A percentile compares a stretch with the other conserved stretches of the same genome.
These are phyloP conservation scores for Distichodus sexfasciatus DNA, from an alignment of 2,797 vertebrate genomes.

Conservation along the genomic window DNA sequence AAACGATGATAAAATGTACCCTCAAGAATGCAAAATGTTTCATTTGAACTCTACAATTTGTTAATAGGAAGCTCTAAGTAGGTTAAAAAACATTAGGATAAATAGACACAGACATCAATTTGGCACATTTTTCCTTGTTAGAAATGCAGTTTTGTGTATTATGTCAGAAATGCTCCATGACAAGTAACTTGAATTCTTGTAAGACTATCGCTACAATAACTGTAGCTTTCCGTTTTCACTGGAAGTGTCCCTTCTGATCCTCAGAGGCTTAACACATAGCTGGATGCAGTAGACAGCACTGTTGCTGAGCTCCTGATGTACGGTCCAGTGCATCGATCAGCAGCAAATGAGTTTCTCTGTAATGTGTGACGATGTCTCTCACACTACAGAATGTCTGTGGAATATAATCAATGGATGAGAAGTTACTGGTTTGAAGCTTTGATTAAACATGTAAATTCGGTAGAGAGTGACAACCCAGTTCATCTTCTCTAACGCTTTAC, in stretches of 20 bases:
- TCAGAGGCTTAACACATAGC: slow-evolving; percentile 58
- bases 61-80: too few relatives aligned
- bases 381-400: slow-evolving; percentile 81
- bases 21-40: too few relatives aligned
- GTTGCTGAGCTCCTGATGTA: slow-evolving; percentile 64
- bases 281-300: slow-evolving; percentile 75
- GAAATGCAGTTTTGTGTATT: too few relatives aligned
- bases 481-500: too few relatives aligned
- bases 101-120: too few relatives aligned
- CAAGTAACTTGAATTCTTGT: neutral
- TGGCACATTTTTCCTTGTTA: too few relatives aligned
- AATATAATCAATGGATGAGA: slow-evolving; percentile 38
- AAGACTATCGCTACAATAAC: neutral
- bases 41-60: too few relatives aligned
- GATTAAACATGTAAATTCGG: neutral
- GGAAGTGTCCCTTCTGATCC: neutral
- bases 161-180: too few relatives aligned
- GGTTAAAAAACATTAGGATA: too few relatives aligned
- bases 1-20: too few relatives aligned
- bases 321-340: slow-evolving; percentile 81
- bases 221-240: neutral
- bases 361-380: slow-evolving; percentile 79
- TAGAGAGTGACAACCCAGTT: neutral
- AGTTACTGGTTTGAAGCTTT: neutral
- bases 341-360: slow-evolving; percentile 77